A percentile compares a stretch with the other conserved stretches of the same genome.
These are phyloP conservation scores for Toxotes lorentzi DNA, from an alignment of 2,797 vertebrate genomes.

Conservation along the genomic window DNA sequence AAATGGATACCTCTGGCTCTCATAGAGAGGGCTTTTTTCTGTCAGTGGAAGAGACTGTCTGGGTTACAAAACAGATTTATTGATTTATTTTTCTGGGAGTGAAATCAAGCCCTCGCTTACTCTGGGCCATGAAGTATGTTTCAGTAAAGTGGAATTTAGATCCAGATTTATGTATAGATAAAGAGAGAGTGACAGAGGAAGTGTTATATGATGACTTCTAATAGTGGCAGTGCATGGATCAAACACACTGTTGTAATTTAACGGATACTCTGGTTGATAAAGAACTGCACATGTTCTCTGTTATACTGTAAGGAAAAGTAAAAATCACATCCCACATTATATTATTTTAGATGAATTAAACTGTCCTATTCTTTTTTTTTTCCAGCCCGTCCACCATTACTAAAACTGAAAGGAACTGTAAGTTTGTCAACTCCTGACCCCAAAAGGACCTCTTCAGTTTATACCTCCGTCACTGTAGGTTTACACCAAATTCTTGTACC, in stretches of 20 bases:
- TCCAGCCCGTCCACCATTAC: not conserved
- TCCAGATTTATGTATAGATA: not conserved
- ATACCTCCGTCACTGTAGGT: not conserved
- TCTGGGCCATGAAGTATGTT: not conserved
- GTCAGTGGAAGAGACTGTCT: conserved; percentile 49
- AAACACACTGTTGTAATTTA: not conserved
- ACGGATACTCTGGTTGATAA: not conserved
- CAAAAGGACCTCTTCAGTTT: not conserved
- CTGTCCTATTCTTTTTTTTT: not conserved
- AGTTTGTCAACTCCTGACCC: not conserved
- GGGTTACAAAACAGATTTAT: conserved; percentile 51
- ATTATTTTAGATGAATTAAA: not conserved
- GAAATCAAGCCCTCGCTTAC: not conserved
- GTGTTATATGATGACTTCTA: not conserved
- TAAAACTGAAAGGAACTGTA: not conserved
- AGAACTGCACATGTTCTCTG: not conserved
- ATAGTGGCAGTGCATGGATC: not conserved
- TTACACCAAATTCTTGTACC: not conserved
- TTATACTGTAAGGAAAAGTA: not conserved
- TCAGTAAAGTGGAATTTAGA: conserved; percentile 23
- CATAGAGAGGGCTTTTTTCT: conserved; percentile 13
- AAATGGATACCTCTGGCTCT: conserved; percentile 41
- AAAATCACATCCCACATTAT: not conserved
- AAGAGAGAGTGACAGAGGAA: not conserved
- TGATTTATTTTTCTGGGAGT: conserved; percentile 51